A percentile compares a stretch with the other conserved stretches of the same genome.
phyloP scores from a whole-genome alignment of 2,797 vertebrate species.

The Clarias platycephalus region DNA sequence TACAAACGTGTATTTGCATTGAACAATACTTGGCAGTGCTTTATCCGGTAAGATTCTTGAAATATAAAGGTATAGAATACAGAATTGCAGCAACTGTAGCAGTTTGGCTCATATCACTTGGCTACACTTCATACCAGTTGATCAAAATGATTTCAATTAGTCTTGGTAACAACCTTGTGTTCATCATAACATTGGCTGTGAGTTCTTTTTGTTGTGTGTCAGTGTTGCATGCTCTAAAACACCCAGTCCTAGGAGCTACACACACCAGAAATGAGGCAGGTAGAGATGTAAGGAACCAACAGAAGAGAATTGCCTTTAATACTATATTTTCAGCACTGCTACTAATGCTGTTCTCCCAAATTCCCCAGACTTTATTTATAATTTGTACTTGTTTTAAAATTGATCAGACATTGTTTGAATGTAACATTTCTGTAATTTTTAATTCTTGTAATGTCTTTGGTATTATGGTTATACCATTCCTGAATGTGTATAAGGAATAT shows the following conservation, averaged over 20 bases:
- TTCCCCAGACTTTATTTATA: conserved; percentile 9
- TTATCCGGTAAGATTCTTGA: conserved; percentile 31
- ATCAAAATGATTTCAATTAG: background rate
- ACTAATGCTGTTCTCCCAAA: conserved; percentile 25
- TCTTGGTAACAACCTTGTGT: background rate
- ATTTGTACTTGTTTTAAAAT: background rate
- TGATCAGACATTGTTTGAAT: background rate
- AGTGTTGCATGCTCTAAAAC: conserved; percentile 27
- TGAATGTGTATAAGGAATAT: conserved; percentile 37
- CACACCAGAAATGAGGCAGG: background rate
- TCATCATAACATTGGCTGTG: background rate
- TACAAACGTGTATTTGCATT: conserved; percentile 2
- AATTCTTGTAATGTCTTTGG: conserved; percentile 13
- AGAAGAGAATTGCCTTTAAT: conserved; percentile 43
- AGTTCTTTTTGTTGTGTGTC: conserved; percentile 41
- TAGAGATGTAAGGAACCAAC: conserved; percentile 39
- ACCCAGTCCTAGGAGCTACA: conserved; percentile 32
- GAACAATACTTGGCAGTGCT: conserved; percentile 23
- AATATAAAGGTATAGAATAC: conserved; percentile 27
- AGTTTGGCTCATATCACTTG: background rate
- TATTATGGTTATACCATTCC: conserved; percentile 17
- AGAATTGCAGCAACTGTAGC: conserved; percentile 2
- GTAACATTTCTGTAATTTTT: background rate
- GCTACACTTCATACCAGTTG: background rate
- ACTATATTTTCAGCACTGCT: conserved; percentile 15